Base-by-base conservation (phyloP, 1,140 invertebrate species). In the Capitella teleta region DNA sequence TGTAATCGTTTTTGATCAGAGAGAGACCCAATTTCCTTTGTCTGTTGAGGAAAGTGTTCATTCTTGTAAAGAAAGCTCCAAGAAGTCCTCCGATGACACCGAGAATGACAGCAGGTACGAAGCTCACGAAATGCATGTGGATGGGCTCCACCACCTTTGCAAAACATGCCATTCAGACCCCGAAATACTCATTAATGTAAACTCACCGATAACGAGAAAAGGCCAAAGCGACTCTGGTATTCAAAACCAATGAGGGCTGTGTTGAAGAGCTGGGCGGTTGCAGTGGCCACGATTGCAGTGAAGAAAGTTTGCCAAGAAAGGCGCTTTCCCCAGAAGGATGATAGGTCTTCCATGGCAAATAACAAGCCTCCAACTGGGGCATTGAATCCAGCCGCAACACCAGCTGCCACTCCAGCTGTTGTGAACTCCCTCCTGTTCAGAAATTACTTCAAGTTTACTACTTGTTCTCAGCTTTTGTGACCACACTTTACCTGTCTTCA, bases 361-460 rank as follows among this genome's bases (percentile, higher is more conserved):
- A 99, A 70, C 38, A 98, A 88, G 18, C 95, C 95, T 57, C 92
- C 89, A 56, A 97, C 90, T 40, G 94, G 93, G 40, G 93, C 86
- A 26, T 92, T 93, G 72, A 98, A 98, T 51, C 93, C 94, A 30
- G 92, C 91, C 1, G 91, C 84, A 23, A 70, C 93, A 5, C 95
- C 95, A 8, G 91, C 88, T 0, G 94, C 93, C 2, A 93, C 94
- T n/a, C 95, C 95, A 1, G 90, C 92, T 30, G 90, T 84, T 0
- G 98, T 93, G 76, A 99, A 99, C 73, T 98, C 95, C 43, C 96
- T 74, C 72, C 98, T 98, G 67, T 96, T 32, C n/a, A n/a, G n/a
- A n/a, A n/a, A n/a, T n/a, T n/a, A n/a, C n/a, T n/a, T n/a, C n/a
- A n/a, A n/a, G n/a, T n/a, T n/a, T n/a, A n/a, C n/a, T n/a, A n/a